phyloP scores from a whole-genome alignment of 2,888 invertebrate genomes.

The Gymnocheta viridis region DNA sequence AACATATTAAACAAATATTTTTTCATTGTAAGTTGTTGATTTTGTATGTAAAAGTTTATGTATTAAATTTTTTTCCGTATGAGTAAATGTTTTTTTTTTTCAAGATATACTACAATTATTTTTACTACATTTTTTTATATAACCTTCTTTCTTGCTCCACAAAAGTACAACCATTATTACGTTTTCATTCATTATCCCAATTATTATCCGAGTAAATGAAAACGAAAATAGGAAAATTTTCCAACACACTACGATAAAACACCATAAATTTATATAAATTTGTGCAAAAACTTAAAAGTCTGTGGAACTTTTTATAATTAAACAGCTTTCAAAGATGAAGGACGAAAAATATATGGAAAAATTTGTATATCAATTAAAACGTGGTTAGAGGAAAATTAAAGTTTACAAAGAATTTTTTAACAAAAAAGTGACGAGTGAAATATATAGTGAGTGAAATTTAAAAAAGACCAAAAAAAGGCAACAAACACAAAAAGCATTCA shows the following conservation, averaged over 20 bases:
- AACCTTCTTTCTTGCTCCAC: neutral
- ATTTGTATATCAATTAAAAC: conserved; percentile 55
- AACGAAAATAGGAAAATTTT: conserved; percentile 66
- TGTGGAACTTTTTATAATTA: conserved; percentile 24
- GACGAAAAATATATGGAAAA: conserved; percentile 40
- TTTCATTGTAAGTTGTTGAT: too few species aligned
- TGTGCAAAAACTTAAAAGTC: conserved; percentile 48
- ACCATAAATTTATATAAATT: conserved; percentile 45
- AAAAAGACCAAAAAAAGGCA: conserved; percentile 33
- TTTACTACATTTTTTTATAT: neutral
- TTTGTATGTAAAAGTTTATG: too few species aligned
- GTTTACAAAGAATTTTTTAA: conserved; percentile 45
- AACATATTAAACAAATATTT: too few species aligned
- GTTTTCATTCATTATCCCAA: conserved; percentile 63
- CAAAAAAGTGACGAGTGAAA: conserved; percentile 65
- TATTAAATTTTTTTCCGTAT: too few species aligned
- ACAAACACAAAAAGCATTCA: conserved; percentile 43
- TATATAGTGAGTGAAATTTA: conserved; percentile 20
- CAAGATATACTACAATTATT: neutral
- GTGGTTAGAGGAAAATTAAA: conserved; percentile 61
- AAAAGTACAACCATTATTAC: conserved; percentile 44
- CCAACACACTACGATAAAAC: conserved; percentile 45
- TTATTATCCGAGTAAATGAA: conserved; percentile 65
- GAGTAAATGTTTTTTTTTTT: neutral
- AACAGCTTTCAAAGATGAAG: conserved; percentile 50